These are phyloP conservation scores for Mythimna lalbum DNA, from an alignment of 2,888 invertebrate species.

Conservation along the genomic window DNA sequence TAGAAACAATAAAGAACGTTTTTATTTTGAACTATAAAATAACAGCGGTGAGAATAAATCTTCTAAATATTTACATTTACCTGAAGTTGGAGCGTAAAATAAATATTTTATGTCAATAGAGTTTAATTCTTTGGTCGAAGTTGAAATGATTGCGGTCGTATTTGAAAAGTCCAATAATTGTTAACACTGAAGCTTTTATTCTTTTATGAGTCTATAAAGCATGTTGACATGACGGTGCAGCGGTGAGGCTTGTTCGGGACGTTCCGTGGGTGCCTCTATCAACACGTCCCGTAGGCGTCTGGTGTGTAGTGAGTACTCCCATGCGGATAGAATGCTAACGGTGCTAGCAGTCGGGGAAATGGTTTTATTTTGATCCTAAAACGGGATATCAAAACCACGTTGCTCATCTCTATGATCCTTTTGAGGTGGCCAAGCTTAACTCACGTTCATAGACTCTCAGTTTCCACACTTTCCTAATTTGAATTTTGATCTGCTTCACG, in stretches of 20 bases:
- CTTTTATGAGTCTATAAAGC: conserved; percentile 75
- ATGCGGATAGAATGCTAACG: conserved; percentile 55
- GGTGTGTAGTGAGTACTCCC: conserved; percentile 60
- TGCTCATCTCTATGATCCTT: not conserved
- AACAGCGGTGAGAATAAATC: conserved; percentile 56
- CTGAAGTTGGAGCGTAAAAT: conserved; percentile 54
- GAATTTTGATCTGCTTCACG: not conserved
- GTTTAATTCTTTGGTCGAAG: conserved; percentile 28
- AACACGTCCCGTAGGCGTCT: conserved; percentile 75
- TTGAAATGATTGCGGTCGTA: conserved; percentile 62
- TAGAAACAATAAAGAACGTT: conserved; percentile 58
- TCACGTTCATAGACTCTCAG: not conserved
- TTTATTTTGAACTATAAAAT: conserved; percentile 58
- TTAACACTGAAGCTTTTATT: conserved; percentile 71
- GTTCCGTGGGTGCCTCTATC: conserved; percentile 73
- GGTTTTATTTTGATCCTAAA: conserved; percentile 37
- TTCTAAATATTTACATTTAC: conserved; percentile 64
- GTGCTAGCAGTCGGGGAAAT: conserved; percentile 33
- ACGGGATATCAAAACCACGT: not conserved
- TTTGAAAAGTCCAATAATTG: conserved; percentile 70
- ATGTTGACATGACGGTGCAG: conserved; percentile 67
- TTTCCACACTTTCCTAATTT: not conserved
- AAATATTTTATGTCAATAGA: conserved; percentile 61
- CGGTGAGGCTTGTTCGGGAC: conserved; percentile 64
- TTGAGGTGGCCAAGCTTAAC: not conserved